These are phyloP conservation scores for Hippasteria phrygiana DNA, from an alignment of 53 echinoderm and acorn worm species.

Conservation along the genomic window DNA sequence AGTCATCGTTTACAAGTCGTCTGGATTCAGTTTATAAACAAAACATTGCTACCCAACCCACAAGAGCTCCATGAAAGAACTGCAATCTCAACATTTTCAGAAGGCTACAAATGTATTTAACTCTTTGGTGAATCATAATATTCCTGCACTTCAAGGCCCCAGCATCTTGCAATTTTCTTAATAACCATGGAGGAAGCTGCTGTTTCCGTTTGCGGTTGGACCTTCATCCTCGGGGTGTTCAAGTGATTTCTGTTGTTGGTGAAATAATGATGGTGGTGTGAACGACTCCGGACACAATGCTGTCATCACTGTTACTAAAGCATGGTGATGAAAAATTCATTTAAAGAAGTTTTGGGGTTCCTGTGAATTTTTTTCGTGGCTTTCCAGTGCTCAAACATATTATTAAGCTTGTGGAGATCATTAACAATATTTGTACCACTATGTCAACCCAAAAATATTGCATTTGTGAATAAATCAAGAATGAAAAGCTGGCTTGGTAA, in stretches of 20 bases:
- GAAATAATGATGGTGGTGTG: slow-evolving; percentile 24
- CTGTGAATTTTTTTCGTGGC: background rate
- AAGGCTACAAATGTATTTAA: no score
- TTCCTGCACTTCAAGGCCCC: no score
- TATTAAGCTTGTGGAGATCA: background rate
- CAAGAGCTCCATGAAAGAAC: no score
- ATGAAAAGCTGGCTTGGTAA: no score
- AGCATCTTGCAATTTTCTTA: background rate
- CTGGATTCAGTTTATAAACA: no score
- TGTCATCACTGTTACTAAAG: slow-evolving; percentile 28
- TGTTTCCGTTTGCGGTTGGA: slow-evolving; percentile 22
- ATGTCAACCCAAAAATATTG: no score
- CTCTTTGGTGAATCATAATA: no score
- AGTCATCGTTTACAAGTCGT: no score
- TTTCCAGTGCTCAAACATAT: background rate
- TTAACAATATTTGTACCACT: no score
- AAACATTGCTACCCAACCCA: no score
- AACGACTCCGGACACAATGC: background rate
- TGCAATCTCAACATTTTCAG: background rate
- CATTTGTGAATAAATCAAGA: no score
- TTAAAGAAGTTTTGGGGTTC: background rate
- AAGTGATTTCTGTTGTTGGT: background rate
- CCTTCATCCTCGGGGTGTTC: background rate
- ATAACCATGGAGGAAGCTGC: background rate
- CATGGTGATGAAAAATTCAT: slow-evolving; percentile 5